A percentile compares a stretch with the other conserved stretches of the same genome.
Conservation (phyloP, 2,113 vertebrate species). For the Grammomys surdaster region DNA sequence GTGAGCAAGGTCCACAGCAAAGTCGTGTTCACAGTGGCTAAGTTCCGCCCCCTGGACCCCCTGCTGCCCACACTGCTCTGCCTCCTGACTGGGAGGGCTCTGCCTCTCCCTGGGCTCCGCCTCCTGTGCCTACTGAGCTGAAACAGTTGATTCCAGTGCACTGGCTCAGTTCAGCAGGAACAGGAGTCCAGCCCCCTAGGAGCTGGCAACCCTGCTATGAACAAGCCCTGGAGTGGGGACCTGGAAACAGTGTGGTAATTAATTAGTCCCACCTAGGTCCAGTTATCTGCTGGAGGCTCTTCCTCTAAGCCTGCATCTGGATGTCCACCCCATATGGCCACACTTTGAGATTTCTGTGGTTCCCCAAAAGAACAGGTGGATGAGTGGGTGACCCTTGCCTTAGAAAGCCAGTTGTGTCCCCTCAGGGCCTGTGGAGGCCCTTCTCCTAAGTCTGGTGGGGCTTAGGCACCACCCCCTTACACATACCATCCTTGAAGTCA, state of each 20-base stretch:
- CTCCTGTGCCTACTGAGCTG: slow-evolving; percentile 98
- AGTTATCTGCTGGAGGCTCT: neutral
- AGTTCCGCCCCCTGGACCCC: slow-evolving; percentile 91
- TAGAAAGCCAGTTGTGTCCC: neutral
- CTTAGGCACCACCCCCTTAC: neutral
- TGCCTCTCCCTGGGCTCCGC: slow-evolving; percentile 83
- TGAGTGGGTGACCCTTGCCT: neutral
- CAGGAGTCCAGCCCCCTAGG: slow-evolving; percentile 97
- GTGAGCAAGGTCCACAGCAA: slow-evolving; percentile 90
- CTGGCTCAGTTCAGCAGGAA: slow-evolving; percentile 99
- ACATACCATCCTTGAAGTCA: slow-evolving; percentile 4
- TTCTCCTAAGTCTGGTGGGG: slow-evolving; percentile 18
- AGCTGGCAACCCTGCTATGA: slow-evolving; percentile 89
- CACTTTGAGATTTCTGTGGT: neutral
- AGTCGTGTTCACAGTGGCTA: slow-evolving; percentile 97
- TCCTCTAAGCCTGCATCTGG: neutral
- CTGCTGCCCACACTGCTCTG: neutral
- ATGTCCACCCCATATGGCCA: neutral
- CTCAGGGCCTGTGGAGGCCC: neutral
- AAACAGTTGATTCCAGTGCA: slow-evolving; percentile 93
- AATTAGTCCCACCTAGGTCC: neutral
- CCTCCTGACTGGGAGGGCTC: neutral
- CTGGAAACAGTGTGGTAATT: neutral
- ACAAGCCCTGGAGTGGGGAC: neutral
- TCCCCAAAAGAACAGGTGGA: neutral